Base-by-base conservation (phyloP, 2,888 invertebrate species). In the Priocnemis perturbator region DNA sequence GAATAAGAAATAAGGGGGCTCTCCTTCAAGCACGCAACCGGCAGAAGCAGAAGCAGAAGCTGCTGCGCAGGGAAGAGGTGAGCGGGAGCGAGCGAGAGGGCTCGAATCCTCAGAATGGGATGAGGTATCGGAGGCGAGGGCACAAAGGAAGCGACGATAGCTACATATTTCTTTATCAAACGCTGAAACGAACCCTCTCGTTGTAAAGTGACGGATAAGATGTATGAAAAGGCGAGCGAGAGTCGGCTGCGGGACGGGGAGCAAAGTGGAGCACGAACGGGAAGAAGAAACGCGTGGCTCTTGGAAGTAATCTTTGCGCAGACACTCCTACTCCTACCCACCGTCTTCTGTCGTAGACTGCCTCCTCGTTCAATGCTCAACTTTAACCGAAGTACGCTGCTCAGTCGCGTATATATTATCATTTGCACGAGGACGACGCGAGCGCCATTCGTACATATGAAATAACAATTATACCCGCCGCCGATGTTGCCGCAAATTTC, bases 1-100 rank as follows among this genome's bases (percentile, higher is more conserved):
- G 60, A 69, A 73, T 69, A 71, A 77, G 72, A 67, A 76, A 77
- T 63, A 76, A 59, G 50, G 21, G 21, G 15, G 56, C 19, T 47
- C 60, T 61, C 64, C 60, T 62, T 74, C 59, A 59, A 63, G 45
- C 48, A 55, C 61, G 53, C 67, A 45, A 20, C 48, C 3, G n/a
- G 45, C 26, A 15, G 11, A 53, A 20, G 52, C 14, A 7, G 55
- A 26, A 52, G 64, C 58, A 52, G 52, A 57, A 59, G 44, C 57
- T 45, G 11, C 15, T 60, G 5, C 9, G 37, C 4, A 11, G 11
- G 7, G 7, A 37, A 37, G 37, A 37, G 2, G 37, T 37, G 37
- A 37, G 7, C 37, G 37, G 37, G 37, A 11, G 7, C 4, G 7
- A 9, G 11, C 11, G 26, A n/a, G n/a, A 48, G 26, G 50, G 26